A percentile compares a stretch with the other conserved stretches of the same genome.
These are phyloP conservation scores for Balearica regulorum DNA, from an alignment of 2,797 vertebrate genomes.

Conservation along the genomic window DNA sequence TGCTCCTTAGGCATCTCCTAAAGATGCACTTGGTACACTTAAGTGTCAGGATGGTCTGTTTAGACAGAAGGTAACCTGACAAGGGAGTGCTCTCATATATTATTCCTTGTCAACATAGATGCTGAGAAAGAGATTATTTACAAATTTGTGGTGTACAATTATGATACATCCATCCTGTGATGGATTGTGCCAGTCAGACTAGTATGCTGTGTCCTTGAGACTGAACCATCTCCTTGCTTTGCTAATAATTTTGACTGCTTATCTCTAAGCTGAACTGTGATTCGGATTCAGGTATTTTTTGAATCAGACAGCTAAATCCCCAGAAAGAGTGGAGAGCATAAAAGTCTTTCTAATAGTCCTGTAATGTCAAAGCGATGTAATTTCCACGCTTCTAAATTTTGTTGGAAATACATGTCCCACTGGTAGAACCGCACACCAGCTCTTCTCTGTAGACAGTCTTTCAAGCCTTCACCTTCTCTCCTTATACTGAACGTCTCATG, in stretches of 20 bases:
- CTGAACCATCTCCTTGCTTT: conserved; percentile 4
- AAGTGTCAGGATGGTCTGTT: background rate
- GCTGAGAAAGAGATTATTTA: conserved; percentile 49
- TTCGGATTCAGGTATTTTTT: background rate
- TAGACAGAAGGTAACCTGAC: conserved; percentile 19
- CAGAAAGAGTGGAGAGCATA: background rate
- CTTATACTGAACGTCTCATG: background rate
- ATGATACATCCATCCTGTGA: conserved; percentile 14
- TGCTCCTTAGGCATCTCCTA: background rate
- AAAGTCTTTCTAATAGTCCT: background rate
- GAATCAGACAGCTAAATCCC: conserved; percentile 11
- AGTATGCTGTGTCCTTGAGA: conserved; percentile 24
- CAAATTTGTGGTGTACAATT: conserved; percentile 39
- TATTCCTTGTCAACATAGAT: background rate
- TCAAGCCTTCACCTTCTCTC: background rate
- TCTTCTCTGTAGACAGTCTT: background rate
- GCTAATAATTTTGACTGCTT: conserved; percentile 24
- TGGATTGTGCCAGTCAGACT: conserved; percentile 25
- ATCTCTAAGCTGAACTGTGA: background rate
- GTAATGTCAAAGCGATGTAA: background rate
- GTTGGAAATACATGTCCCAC: background rate
- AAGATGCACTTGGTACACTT: background rate
- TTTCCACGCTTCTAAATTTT: background rate
- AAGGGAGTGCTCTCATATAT: background rate
- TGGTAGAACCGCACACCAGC: background rate